Evolutionary conservation across 2,888 invertebrate genomes (phyloP).

Genomic region (Lasioglossum pauxillum): DNA sequence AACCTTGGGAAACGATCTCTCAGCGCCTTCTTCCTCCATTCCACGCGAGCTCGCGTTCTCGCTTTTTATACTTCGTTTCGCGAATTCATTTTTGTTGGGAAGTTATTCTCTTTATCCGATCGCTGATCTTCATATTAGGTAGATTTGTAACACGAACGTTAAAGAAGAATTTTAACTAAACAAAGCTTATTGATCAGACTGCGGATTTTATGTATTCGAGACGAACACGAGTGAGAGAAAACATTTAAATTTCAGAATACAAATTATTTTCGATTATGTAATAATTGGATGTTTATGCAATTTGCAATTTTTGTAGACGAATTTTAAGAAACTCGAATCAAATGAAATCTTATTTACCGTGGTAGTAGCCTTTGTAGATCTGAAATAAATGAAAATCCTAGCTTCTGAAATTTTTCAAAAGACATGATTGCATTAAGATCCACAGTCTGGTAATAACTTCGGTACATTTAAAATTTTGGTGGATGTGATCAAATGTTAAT

Average conservation of each 20-base stretch:
- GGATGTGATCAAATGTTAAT: neutral
- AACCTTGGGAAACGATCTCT: slow-evolving; percentile 25
- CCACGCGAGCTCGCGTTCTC: slow-evolving; percentile 13
- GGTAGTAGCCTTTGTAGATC: too few relatives aligned
- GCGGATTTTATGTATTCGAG: neutral
- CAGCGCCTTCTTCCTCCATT: slow-evolving; percentile 18
- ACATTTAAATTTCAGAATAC: too few relatives aligned
- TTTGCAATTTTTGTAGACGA: too few relatives aligned
- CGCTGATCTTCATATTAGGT: neutral
- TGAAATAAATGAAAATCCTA: too few relatives aligned
- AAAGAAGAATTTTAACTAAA: neutral
- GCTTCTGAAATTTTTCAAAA: too few relatives aligned
- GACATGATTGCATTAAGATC: too few relatives aligned
- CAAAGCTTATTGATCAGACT: neutral
- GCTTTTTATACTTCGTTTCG: neutral
- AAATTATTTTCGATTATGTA: too few relatives aligned
- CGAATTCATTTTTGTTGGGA: neutral
- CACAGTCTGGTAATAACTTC: too few relatives aligned
- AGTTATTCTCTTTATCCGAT: neutral
- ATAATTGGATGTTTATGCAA: too few relatives aligned
- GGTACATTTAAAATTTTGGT: neutral
- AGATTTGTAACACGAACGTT: neutral
- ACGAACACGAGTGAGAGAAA: too few relatives aligned
- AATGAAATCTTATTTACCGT: too few relatives aligned
- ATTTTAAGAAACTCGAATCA: too few relatives aligned